Percentiles rank a stretch among this genome's conserved stretches.
Evolutionary conservation across 1,140 invertebrate genomes (phyloP).

Genomic region (Eubasilissa regina): DNA sequence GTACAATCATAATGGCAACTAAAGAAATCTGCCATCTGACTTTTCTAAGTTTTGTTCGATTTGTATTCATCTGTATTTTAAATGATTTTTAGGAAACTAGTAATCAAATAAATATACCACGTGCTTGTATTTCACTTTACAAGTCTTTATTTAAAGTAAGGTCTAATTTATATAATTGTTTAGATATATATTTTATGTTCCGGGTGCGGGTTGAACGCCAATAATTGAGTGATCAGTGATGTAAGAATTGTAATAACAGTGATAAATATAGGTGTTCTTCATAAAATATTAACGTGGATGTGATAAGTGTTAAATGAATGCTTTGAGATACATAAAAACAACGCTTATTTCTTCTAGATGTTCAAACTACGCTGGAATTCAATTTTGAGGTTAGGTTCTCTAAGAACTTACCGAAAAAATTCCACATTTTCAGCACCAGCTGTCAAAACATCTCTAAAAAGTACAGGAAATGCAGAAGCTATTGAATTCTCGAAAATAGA

Average conservation of each 20-base stretch:
- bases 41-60: slow-evolving; percentile 18
- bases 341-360: slow-evolving; percentile 63
- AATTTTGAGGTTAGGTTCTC: slow-evolving; percentile 70
- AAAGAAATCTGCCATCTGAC: slow-evolving; percentile 31
- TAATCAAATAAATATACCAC: slow-evolving; percentile 22
- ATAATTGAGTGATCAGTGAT: slow-evolving; percentile 35
- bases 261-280: slow-evolving; percentile 1
- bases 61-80: slow-evolving; percentile 3
- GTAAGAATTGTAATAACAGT: slow-evolving; percentile 27
- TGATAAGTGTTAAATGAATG: slow-evolving; percentile 3
- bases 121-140: neutral
- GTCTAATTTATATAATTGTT: neutral
- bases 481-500: slow-evolving; percentile 59
- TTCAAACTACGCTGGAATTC: slow-evolving; percentile 68
- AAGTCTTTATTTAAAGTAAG: neutral
- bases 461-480: slow-evolving; percentile 59
- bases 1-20: no score
- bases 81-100: slow-evolving; percentile 1
- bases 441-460: slow-evolving; percentile 64
- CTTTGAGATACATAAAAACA: neutral
- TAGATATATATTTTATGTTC: neutral
- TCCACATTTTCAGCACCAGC: slow-evolving; percentile 64
- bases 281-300: neutral
- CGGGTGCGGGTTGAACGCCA: neutral
- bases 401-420: slow-evolving; percentile 64